phyloP scores from a whole-genome alignment of 2,113 vertebrate species.

The Zingel zingel region DNA sequence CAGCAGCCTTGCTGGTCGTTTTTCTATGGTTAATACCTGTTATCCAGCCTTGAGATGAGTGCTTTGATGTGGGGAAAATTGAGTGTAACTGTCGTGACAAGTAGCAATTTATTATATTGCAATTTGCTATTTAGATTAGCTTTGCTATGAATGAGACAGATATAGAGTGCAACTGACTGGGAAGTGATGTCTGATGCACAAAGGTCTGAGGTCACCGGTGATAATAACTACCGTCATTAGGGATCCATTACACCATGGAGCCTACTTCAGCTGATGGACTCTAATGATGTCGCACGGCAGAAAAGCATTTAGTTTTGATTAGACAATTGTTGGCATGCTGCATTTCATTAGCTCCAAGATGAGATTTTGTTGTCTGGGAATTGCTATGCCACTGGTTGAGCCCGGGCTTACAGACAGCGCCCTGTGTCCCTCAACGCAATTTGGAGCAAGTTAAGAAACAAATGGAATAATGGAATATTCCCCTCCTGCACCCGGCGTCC shows the following conservation, averaged over 20 bases:
- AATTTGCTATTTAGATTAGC: constrained; percentile 54
- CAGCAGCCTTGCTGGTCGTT: constrained; percentile 25
- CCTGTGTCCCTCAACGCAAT: constrained; percentile 37
- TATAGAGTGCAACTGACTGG: constrained; percentile 60
- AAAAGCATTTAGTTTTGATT: constrained; percentile 79
- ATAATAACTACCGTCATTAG: constrained; percentile 73
- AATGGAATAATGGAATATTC: constrained; percentile 55
- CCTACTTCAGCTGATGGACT: constrained; percentile 71
- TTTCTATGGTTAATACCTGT: constrained; percentile 29
- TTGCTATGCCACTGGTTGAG: constrained; percentile 51
- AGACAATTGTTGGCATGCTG: constrained; percentile 70
- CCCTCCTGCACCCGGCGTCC: constrained; percentile 9
- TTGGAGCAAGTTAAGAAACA: constrained; percentile 51
- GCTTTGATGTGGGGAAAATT: constrained; percentile 64
- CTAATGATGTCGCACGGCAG: constrained; percentile 65
- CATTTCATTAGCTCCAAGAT: constrained; percentile 78
- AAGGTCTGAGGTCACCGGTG: constrained; percentile 72
- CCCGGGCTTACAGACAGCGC: constrained; percentile 9
- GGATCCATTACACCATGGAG: constrained; percentile 69
- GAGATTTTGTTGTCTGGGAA: constrained; percentile 70
- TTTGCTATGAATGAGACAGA: constrained; percentile 62
- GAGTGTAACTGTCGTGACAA: constrained; percentile 61
- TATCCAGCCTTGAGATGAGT: constrained; percentile 42
- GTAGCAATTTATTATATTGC: constrained; percentile 63
- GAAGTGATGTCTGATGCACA: constrained; percentile 61